phyloP scores from a whole-genome alignment of 2,113 vertebrate species.

The Sciurus niger region DNA sequence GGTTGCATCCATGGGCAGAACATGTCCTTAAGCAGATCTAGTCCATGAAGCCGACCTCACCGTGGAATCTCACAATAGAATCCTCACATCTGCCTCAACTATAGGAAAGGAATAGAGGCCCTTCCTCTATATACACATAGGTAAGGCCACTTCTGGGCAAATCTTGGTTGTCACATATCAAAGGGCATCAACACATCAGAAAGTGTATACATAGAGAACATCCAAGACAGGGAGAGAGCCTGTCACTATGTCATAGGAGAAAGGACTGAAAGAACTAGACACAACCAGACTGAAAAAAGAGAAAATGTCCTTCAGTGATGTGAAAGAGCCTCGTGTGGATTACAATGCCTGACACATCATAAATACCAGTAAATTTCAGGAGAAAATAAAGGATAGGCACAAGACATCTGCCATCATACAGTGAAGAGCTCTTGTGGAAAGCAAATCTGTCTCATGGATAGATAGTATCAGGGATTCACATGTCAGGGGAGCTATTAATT shows the following conservation, averaged over 20 bases:
- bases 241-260: background rate
- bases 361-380: background rate
- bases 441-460: background rate
- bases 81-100: background rate
- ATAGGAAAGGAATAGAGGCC: background rate
- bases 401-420: background rate
- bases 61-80: background rate
- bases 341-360: background rate
- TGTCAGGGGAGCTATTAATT: background rate
- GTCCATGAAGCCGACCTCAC: background rate
- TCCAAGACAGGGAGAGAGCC: background rate
- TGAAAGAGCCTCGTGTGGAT: background rate
- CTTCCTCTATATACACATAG: background rate
- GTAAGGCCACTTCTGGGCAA: background rate
- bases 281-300: background rate
- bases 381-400: background rate
- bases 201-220: background rate
- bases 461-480: background rate
- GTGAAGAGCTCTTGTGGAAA: background rate
- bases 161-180: background rate
- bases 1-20: background rate
- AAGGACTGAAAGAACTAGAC: background rate
- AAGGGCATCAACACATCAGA: constrained; percentile 14
- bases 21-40: background rate
- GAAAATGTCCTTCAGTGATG: background rate